phyloP scores from a whole-genome alignment of 2,797 vertebrate species.

The Buceros bicornis region DNA sequence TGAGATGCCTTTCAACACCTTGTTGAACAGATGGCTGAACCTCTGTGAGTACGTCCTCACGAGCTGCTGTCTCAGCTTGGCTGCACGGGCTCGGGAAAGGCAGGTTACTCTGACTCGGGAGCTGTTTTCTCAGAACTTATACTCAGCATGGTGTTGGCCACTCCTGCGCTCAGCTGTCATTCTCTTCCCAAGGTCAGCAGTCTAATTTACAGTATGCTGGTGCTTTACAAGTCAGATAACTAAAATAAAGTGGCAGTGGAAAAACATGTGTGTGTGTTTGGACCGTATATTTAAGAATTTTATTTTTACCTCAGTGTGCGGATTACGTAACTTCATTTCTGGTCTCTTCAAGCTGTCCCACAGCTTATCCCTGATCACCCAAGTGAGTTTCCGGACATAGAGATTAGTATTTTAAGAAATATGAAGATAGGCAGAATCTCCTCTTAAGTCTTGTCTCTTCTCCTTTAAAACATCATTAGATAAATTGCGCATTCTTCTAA shows the following conservation, averaged over 20 bases:
- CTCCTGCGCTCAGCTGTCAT: not conserved
- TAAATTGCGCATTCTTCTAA: not conserved
- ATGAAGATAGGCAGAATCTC: not conserved
- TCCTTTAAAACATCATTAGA: not conserved
- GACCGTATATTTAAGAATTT: not conserved
- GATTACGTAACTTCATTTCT: not conserved
- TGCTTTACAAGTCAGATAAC: slow-evolving; percentile 34
- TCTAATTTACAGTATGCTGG: not conserved
- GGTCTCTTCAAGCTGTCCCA: not conserved
- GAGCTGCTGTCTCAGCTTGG: not conserved
- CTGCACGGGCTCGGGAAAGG: not conserved
- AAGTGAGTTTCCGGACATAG: not conserved
- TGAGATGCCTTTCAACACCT: not conserved
- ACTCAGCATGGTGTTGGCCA: slow-evolving; percentile 2
- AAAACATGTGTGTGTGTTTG: not conserved
- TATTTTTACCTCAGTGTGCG: not conserved
- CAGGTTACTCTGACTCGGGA: not conserved
- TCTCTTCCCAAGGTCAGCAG: not conserved
- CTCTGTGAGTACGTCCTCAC: not conserved
- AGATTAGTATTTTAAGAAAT: not conserved
- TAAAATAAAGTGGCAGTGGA: slow-evolving; percentile 13
- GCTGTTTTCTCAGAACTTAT: not conserved
- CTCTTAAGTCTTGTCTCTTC: not conserved
- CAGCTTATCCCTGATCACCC: not conserved
- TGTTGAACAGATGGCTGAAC: not conserved